A percentile compares a stretch with the other conserved stretches of the same genome.
These are phyloP conservation scores for Tenthredo distinguenda DNA, from an alignment of 2,888 invertebrate genomes.

Conservation along the genomic window DNA sequence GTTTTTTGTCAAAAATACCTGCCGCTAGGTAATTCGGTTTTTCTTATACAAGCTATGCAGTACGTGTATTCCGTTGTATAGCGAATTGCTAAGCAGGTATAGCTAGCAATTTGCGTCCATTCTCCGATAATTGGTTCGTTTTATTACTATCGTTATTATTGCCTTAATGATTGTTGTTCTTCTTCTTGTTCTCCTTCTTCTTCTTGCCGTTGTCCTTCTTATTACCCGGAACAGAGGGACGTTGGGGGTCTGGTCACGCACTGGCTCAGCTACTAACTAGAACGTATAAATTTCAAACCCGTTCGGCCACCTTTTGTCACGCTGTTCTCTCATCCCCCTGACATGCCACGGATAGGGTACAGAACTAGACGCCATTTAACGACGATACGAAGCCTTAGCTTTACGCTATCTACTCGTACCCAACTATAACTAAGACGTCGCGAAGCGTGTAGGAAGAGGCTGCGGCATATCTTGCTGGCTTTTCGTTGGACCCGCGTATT, in stretches of 20 bases:
- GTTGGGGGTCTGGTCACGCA: constrained; percentile 48
- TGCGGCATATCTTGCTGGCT: background rate
- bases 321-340: background rate
- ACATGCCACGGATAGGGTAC: background rate
- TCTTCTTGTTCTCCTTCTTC: background rate
- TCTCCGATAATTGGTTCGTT: constrained; percentile 35
- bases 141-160: constrained; percentile 46
- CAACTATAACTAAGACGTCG: background rate
- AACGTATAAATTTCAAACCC: constrained; percentile 45
- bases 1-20: background rate
- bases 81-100: background rate
- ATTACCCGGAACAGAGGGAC: constrained; percentile 32
- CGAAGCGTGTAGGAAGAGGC: background rate
- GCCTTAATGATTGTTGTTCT: constrained; percentile 38
- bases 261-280: constrained; percentile 41
- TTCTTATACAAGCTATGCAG: background rate
- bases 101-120: constrained; percentile 34
- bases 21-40: background rate
- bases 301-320: constrained; percentile 45
- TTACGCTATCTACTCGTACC: background rate
- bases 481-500: background rate
- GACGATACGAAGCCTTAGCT: background rate
- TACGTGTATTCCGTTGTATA: background rate
- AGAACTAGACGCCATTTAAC: constrained; percentile 41
- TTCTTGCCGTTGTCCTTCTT: constrained; percentile 7